Conservation (phyloP, 2,888 invertebrate genomes). For the Gastracanthus pulcherrimus region DNA sequence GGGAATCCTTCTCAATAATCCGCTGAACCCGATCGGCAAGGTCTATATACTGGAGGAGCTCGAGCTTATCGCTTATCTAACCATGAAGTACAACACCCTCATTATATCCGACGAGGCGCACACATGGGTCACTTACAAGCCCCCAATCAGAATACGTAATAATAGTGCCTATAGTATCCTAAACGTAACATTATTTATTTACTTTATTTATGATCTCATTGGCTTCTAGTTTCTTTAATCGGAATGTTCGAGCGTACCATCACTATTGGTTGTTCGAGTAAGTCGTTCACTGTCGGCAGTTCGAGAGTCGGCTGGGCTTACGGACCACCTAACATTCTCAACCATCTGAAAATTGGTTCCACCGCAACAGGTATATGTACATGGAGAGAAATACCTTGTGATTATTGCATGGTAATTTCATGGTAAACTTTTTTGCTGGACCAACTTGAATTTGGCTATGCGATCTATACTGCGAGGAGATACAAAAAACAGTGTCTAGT, state of each 20-base stretch:
- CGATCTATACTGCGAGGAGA: too few species aligned
- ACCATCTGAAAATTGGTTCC: slow-evolving; percentile 91
- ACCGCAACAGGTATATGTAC: slow-evolving; percentile 86
- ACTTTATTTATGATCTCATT: not conserved
- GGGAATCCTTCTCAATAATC: slow-evolving; percentile 96
- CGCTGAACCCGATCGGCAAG: slow-evolving; percentile 96
- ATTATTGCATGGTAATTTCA: too few species aligned
- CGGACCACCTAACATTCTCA: slow-evolving; percentile 89
- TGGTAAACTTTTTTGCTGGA: too few species aligned
- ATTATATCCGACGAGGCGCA: slow-evolving; percentile 89
- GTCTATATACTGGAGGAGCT: not conserved
- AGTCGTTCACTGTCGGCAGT: slow-evolving; percentile 98
- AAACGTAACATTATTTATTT: not conserved
- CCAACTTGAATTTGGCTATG: too few species aligned
- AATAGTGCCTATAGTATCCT: not conserved
- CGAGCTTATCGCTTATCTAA: not conserved
- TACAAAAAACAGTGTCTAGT: too few species aligned
- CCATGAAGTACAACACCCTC: not conserved
- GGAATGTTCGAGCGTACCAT: slow-evolving; percentile 99
- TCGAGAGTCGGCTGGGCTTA: slow-evolving; percentile 99
- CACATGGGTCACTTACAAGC: slow-evolving; percentile 95
- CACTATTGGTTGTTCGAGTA: slow-evolving; percentile 97
- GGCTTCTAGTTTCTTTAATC: slow-evolving; percentile 87
- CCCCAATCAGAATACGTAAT: slow-evolving; percentile 66
- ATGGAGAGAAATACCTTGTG: too few species aligned